Evolutionary conservation across 2,113 vertebrate species (phyloP), one percentile per base, ranked within the genome.

Genomic region (Tenrec ecaudatus): DNA sequence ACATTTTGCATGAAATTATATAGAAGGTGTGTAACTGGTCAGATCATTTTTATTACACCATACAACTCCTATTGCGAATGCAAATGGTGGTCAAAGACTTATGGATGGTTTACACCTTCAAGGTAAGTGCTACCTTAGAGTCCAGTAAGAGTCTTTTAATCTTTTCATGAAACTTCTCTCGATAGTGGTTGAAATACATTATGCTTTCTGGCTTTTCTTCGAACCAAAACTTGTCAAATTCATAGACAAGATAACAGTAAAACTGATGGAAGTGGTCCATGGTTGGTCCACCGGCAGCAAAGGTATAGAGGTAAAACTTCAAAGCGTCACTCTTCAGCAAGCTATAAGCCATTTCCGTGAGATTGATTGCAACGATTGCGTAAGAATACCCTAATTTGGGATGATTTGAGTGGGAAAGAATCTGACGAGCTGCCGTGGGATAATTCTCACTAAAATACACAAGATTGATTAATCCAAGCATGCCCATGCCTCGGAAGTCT

Each of bases 271-370:
- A 99, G 96, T 99, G 98, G 14, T 98, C 98, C 88, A 99, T 98
- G 71, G 98, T 98, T 0, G 99, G 98, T 17, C 97, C 71, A 0
- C 99, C 98, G 64, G 97, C 94, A 29, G 99, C 99, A 9, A 98
- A 14, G 69, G 99, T 99, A 97, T 99, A 99, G 96, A 99, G 98
- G 92, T 99, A 98, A 82, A 98, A 94, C 95, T 99, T 99, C 85
- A 99, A 96, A 92, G 98, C 98, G 2, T 99, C 99, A 0, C 97
- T 99, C 97, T 98, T 99, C 84, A 99, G 98, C 77, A 99, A 97
- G 96, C 99, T 99, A 95, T 99, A 99, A 0, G 99, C 99, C 99
- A 99, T 99, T 96, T 99, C 99, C 38, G 99, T 99, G 96, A 99
- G 97, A 94, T 99, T 99, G 97, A 99, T 99, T 80, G 99, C 99